phyloP scores from a whole-genome alignment of 2,888 invertebrate species.

The Podotricha telesiphe region DNA sequence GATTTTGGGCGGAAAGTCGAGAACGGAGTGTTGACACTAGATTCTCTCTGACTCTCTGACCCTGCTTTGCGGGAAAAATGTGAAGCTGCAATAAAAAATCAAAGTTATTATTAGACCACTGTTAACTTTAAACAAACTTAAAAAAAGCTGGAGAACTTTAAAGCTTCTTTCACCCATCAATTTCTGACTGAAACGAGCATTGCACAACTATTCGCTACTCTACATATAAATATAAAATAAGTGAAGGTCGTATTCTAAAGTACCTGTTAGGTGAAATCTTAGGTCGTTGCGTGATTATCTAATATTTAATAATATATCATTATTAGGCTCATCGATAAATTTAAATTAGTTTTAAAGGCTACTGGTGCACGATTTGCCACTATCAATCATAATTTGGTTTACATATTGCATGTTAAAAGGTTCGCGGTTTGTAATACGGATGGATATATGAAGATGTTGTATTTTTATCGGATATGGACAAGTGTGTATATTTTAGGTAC shows the following conservation, averaged over 20 bases:
- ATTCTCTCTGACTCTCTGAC: no score
- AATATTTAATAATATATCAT: conserved; percentile 4
- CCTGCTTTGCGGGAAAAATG: no score
- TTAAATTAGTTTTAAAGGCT: conserved; percentile 25
- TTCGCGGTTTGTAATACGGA: neutral
- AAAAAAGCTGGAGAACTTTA: no score
- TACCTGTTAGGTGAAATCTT: conserved; percentile 1
- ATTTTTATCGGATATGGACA: neutral
- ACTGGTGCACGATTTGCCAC: conserved; percentile 12
- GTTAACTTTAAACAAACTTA: no score
- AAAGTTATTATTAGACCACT: no score
- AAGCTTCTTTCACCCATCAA: no score
- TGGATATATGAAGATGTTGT: neutral
- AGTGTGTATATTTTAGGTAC: no score
- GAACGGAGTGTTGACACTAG: no score
- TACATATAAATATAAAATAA: neutral
- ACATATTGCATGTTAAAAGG: neutral
- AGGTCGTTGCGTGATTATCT: conserved; percentile 3
- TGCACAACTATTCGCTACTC: neutral
- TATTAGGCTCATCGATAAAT: conserved; percentile 2
- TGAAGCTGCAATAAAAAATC: no score
- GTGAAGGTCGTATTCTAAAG: neutral
- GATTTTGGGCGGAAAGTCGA: no score
- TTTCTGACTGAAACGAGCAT: neutral
- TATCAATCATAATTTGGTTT: neutral